A percentile compares a stretch with the other conserved stretches of the same genome.
Conservation (phyloP, 1,140 invertebrate species). For the Zophobas morio region DNA sequence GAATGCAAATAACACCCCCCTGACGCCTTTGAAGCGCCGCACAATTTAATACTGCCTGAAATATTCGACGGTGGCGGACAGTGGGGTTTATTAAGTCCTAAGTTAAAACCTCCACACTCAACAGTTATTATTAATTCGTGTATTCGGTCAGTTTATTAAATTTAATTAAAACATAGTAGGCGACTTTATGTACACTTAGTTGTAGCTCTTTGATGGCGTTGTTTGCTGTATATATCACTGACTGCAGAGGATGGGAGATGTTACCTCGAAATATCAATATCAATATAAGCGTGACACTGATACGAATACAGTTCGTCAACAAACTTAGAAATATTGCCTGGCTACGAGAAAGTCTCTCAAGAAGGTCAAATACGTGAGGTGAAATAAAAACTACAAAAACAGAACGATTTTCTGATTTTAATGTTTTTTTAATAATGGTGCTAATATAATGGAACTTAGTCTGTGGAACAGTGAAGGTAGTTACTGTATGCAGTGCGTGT, state of each 20-base stretch:
- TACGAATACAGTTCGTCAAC: conserved; percentile 29
- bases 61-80: conserved; percentile 25
- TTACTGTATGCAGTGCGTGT: no score
- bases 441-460: no score
- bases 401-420: not conserved
- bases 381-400: conserved; percentile 13
- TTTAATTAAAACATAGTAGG: conserved; percentile 16
- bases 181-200: not conserved
- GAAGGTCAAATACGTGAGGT: conserved; percentile 14
- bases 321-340: conserved; percentile 9
- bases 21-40: conserved; percentile 26
- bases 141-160: conserved; percentile 12
- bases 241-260: not conserved
- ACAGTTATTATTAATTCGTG: conserved; percentile 27
- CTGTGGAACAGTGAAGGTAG: no score
- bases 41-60: conserved; percentile 39
- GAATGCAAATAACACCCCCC: conserved; percentile 50
- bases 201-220: not conserved
- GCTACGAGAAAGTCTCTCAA: conserved; percentile 17
- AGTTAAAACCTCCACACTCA: conserved; percentile 14
- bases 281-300: conserved; percentile 10
- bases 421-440: not conserved
- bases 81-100: conserved; percentile 26
- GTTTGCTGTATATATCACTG: not conserved
- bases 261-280: not conserved